Evolutionary conservation across 2,888 invertebrate genomes (phyloP), one percentile per base, ranked within the genome.

Genomic region (Hyposoter didymator): DNA sequence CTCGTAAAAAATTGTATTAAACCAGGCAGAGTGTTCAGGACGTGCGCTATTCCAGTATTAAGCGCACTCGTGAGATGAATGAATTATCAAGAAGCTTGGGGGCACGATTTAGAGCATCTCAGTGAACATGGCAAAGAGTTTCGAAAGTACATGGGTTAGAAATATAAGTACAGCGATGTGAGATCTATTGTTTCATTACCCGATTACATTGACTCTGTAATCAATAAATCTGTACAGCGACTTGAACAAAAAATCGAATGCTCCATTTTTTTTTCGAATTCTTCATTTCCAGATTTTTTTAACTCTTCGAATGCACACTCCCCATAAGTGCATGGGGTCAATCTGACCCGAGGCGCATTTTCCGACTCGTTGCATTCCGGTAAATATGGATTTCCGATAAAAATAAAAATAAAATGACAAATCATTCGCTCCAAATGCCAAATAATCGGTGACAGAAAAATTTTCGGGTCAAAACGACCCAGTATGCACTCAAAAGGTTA

Each of bases 201-300:
- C 47, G 70, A 79, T 78, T 82, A 82, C 64, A 64, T 72, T 69
- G 69, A 84, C 59, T 83, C 81, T 86, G 79, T 87, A 87, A 84
- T 87, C 87, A 84, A 87, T 87, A 87, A 87, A 87, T 83, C 82
- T 87, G 86, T 86, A 83, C 84, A 81, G 86, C 82, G 78, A 85
- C 22, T 59, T 59, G 28, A 59, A 70, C 49, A 45, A 55, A 28
- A 45, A 39, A 35, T 35, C 0, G 35, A 35, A 35, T 35, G 0
- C 35, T 35, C 6, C 35, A 35, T 35, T 35, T 6, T 35, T 2
- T n/a, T 28, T 28, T 35, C 2, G 35, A 35, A 35, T 35, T 35
- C 35, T 35, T 35, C 35, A 35, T 35, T 35, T 6, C 6, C 0
- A 35, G 0, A 1, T 2, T 35, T 35, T 6, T 35, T 35, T 4